These are phyloP conservation scores for Calameuta idolon DNA, from an alignment of 2,888 invertebrate genomes.

Conservation along the genomic window DNA sequence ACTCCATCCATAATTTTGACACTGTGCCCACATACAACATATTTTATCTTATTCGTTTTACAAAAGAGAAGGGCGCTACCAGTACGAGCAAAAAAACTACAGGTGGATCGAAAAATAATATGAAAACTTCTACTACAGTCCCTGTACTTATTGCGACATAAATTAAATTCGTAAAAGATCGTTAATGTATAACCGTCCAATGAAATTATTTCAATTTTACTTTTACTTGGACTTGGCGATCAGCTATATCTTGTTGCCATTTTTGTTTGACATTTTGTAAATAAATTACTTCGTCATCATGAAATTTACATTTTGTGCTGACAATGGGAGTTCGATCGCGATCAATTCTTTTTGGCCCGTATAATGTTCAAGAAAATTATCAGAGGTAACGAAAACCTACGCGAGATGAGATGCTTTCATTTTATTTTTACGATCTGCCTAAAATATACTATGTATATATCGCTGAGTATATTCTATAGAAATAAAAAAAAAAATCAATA, in stretches of 20 bases:
- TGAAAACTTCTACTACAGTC: not conserved
- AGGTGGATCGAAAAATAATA: not conserved
- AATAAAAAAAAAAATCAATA: conserved; percentile 39
- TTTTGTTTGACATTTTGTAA: not conserved
- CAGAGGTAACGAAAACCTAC: conserved; percentile 14
- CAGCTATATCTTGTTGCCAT: not conserved
- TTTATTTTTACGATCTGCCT: conserved; percentile 39
- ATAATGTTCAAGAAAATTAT: conserved; percentile 11
- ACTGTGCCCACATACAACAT: not conserved
- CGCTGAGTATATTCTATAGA: conserved; percentile 42
- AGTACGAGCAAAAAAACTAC: not conserved
- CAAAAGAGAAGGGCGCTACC: not conserved
- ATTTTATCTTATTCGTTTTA: not conserved
- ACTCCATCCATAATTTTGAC: not conserved
- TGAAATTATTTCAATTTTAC: not conserved
- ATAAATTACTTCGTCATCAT: not conserved
- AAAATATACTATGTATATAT: conserved; percentile 50
- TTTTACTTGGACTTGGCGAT: not conserved
- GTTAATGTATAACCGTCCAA: not conserved
- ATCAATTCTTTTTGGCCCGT: not conserved
- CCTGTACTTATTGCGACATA: not conserved
- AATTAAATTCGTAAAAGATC: not conserved
- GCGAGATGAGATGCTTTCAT: conserved; percentile 34
- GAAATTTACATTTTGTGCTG: not conserved
- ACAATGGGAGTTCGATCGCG: not conserved